These are phyloP conservation scores for Ictalurus furcatus DNA, from an alignment of 2,113 vertebrate genomes.

Conservation along the genomic window DNA sequence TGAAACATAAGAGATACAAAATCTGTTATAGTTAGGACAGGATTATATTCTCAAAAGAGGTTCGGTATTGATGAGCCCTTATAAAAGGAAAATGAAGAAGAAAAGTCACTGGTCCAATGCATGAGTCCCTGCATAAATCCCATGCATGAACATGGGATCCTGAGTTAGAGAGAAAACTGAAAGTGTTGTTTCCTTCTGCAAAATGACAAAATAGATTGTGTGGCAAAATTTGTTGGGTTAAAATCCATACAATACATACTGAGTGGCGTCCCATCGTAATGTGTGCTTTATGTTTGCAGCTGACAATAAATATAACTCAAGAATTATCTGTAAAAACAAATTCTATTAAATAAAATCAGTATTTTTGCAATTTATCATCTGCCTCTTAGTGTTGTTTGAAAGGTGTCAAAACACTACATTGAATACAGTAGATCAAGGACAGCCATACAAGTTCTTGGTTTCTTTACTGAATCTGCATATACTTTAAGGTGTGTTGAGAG, in stretches of 20 bases:
- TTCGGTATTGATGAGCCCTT: background rate
- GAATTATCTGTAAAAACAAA: background rate
- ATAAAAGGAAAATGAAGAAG: constrained; percentile 1
- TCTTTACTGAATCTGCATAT: background rate
- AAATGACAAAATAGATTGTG: constrained; percentile 9
- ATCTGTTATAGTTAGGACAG: background rate
- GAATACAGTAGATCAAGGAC: constrained; percentile 2
- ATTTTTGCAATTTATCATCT: constrained; percentile 2
- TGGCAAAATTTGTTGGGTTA: background rate
- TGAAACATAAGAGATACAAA: background rate
- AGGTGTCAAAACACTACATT: background rate
- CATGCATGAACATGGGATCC: constrained; percentile 9
- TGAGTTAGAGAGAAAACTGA: constrained; percentile 12
- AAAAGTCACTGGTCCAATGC: background rate
- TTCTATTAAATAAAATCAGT: background rate
- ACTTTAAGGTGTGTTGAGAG: background rate
- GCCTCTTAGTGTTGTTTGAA: background rate
- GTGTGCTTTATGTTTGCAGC: constrained; percentile 15
- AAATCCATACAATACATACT: background rate
- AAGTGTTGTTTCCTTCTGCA: background rate
- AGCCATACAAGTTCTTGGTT: background rate
- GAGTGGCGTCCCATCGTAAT: constrained; percentile 24
- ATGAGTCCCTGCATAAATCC: constrained; percentile 29
- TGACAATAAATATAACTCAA: constrained; percentile 3
- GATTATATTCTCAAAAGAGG: background rate